Evolutionary conservation across 2,888 invertebrate genomes (phyloP).

Genomic region (Drosophila incognita): DNA sequence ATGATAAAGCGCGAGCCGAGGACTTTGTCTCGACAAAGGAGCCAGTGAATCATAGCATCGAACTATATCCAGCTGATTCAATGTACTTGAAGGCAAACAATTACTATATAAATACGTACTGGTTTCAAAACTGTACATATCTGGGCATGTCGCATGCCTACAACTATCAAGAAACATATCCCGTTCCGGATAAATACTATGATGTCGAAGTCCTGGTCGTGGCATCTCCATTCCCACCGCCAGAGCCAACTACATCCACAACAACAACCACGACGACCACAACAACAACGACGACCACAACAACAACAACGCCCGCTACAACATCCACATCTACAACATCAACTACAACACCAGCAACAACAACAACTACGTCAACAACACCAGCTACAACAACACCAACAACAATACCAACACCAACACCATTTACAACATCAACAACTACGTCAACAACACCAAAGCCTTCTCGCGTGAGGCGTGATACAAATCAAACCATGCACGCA

Average conservation of each 20-base stretch:
- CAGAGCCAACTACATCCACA: conserved; percentile 83
- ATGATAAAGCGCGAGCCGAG: conserved; percentile 86
- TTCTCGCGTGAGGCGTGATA: conserved; percentile 65
- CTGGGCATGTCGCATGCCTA: conserved; percentile 88
- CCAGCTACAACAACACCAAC: conserved; percentile 84
- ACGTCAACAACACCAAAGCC: conserved; percentile 80
- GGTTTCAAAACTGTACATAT: conserved; percentile 92
- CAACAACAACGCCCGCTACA: conserved; percentile 83
- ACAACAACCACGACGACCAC: conserved; percentile 86
- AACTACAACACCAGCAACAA: conserved; percentile 84
- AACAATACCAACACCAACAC: conserved; percentile 85
- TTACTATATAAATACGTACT: conserved; percentile 88
- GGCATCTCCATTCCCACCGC: conserved; percentile 88
- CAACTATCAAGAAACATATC: conserved; percentile 88
- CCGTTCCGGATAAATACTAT: conserved; percentile 87
- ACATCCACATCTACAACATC: conserved; percentile 84
- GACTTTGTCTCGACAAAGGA: conserved; percentile 88
- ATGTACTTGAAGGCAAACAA: conserved; percentile 87
- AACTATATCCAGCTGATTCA: conserved; percentile 87
- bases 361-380: conserved; percentile 84
- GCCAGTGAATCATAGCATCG: conserved; percentile 87
- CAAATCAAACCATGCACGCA: conserved; percentile 67
- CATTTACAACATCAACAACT: conserved; percentile 85
- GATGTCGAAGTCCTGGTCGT: conserved; percentile 90
- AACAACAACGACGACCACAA: conserved; percentile 86